Evolutionary conservation across 2,888 invertebrate genomes (phyloP).

Genomic region (Protonemura montana): DNA sequence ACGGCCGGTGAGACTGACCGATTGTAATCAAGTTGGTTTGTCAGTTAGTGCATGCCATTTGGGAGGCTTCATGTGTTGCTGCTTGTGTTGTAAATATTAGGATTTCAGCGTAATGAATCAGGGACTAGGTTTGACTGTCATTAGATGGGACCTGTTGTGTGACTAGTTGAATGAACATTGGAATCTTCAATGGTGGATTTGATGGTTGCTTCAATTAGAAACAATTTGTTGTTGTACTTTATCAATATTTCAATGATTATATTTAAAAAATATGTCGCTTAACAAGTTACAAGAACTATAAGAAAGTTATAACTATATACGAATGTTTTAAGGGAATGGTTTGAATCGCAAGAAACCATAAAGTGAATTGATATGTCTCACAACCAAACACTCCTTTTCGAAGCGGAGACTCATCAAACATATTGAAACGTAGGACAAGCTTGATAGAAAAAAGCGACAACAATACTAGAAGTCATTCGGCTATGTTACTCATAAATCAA

Average conservation of each 20-base stretch:
- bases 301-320: no score
- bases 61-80: background rate
- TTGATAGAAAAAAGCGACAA: background rate
- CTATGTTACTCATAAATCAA: conserved; percentile 10
- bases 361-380: no score
- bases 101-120: background rate
- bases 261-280: no score
- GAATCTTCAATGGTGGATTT: no score
- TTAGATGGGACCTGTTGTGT: no score
- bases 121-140: background rate
- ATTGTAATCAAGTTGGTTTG: conserved; percentile 1
- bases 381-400: background rate
- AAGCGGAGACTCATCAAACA: background rate
- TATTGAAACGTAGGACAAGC: background rate
- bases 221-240: no score
- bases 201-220: no score
- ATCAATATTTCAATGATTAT: no score
- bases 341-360: no score
- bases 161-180: no score
- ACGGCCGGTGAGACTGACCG: background rate
- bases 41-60: background rate
- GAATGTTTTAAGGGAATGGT: no score
- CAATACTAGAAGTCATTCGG: background rate
- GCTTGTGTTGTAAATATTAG: background rate
- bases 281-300: no score